Evolutionary conservation across 2,113 vertebrate species (phyloP).

Genomic region (Aix galericulata): DNA sequence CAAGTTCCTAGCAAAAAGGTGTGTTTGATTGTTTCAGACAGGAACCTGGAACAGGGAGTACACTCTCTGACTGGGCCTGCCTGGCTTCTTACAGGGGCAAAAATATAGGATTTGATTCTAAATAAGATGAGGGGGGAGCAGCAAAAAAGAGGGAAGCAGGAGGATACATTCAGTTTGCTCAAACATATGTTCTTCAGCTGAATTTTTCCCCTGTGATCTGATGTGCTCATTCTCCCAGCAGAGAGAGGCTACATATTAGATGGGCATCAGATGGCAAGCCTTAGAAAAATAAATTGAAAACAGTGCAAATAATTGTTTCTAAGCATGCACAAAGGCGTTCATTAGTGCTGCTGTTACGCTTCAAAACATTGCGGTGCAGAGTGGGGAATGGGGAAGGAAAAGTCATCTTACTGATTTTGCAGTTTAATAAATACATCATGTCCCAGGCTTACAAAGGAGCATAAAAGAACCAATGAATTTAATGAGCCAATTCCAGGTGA

Average conservation of each 20-base stretch:
- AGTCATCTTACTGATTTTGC: neutral
- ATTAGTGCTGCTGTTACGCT: neutral
- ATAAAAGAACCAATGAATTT: neutral
- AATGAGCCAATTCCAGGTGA: neutral
- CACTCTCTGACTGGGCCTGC: neutral
- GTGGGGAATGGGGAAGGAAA: neutral
- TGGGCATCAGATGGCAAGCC: slow-evolving; percentile 62
- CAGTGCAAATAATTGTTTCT: slow-evolving; percentile 7
- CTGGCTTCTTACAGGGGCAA: neutral
- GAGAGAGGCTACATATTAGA: neutral
- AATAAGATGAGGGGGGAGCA: neutral
- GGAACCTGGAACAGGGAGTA: neutral
- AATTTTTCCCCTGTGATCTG: slow-evolving; percentile 31
- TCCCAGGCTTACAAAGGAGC: neutral
- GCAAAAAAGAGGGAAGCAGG: slow-evolving; percentile 9
- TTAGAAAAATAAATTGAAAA: neutral
- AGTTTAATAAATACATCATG: neutral
- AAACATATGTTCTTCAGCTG: slow-evolving; percentile 38
- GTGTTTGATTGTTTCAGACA: neutral
- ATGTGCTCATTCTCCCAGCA: neutral
- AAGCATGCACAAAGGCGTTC: neutral
- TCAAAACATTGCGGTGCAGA: neutral
- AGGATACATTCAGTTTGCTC: neutral
- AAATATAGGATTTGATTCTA: neutral
- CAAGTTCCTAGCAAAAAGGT: neutral